Conservation (phyloP, 2,888 invertebrate genomes). For the Vesta saturnalis region DNA sequence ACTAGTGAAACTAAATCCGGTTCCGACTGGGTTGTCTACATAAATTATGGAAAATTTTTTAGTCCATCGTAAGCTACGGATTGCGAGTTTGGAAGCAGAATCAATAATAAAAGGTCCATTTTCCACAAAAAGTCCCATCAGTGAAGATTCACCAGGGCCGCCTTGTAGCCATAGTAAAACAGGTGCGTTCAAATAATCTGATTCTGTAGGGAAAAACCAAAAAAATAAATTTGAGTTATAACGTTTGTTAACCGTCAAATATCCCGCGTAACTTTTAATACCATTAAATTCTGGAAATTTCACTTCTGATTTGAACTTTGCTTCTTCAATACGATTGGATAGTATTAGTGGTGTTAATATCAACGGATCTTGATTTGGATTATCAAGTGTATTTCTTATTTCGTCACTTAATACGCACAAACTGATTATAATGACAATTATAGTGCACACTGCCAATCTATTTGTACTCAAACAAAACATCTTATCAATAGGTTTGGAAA, state of each 20-base stretch:
- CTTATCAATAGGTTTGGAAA: no score
- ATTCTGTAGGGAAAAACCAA: constrained; percentile 81
- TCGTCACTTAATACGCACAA: no score
- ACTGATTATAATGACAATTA: no score
- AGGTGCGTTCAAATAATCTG: constrained; percentile 65
- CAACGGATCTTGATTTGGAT: no score
- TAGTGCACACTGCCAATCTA: no score
- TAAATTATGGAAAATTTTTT: constrained; percentile 73
- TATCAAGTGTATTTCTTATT: no score
- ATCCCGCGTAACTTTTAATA: constrained; percentile 77
- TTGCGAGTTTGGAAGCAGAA: constrained; percentile 12
- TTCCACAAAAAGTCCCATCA: constrained; percentile 80
- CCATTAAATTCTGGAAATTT: constrained; percentile 65
- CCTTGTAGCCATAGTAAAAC: constrained; percentile 84
- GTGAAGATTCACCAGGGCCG: constrained; percentile 79
- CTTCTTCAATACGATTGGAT: constrained; percentile 74
- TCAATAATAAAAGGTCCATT: constrained; percentile 70
- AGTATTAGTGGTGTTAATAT: constrained; percentile 80
- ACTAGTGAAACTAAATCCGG: constrained; percentile 86
- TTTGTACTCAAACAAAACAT: no score
- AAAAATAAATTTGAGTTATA: no score
- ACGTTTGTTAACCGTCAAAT: no score
- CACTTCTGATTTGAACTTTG: constrained; percentile 65
- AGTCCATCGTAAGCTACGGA: constrained; percentile 75
- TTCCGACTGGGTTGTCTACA: no score